Conservation (phyloP, 2,113 vertebrate genomes). For the Cathartes aura region DNA sequence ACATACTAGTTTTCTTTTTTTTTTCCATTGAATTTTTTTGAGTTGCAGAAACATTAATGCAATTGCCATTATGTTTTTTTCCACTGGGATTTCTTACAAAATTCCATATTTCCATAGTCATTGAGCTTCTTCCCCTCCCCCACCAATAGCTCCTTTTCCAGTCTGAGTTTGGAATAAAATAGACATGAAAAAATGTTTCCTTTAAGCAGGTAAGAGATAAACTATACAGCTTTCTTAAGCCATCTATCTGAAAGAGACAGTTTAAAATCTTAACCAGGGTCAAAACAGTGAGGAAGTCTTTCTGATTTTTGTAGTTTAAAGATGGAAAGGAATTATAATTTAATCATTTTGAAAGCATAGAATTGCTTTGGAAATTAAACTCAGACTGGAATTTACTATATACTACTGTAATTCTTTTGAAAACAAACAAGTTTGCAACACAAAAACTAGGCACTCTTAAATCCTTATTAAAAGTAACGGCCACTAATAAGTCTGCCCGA, state of each 20-base stretch:
- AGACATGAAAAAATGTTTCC: not conserved
- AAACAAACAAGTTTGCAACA: not conserved
- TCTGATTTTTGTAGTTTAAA: not conserved
- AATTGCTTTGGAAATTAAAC: not conserved
- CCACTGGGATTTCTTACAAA: not conserved
- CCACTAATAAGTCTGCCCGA: not conserved
- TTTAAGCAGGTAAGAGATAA: not conserved
- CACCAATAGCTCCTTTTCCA: not conserved
- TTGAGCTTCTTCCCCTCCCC: not conserved
- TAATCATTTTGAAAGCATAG: not conserved
- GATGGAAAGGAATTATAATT: not conserved
- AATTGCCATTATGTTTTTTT: not conserved
- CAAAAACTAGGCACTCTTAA: not conserved
- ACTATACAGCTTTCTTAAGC: not conserved
- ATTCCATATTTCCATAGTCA: not conserved
- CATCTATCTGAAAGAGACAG: not conserved
- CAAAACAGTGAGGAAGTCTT: not conserved
- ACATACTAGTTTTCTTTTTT: not conserved
- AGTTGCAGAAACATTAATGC: not conserved
- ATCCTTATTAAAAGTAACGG: not conserved
- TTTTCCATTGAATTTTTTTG: not conserved
- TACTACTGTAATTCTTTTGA: not conserved
- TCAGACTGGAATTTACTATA: not conserved
- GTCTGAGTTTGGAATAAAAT: not conserved
- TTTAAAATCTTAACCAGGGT: not conserved